Evolutionary conservation across 1,140 invertebrate species (phyloP).

Genomic region (Drosophila littoralis): DNA sequence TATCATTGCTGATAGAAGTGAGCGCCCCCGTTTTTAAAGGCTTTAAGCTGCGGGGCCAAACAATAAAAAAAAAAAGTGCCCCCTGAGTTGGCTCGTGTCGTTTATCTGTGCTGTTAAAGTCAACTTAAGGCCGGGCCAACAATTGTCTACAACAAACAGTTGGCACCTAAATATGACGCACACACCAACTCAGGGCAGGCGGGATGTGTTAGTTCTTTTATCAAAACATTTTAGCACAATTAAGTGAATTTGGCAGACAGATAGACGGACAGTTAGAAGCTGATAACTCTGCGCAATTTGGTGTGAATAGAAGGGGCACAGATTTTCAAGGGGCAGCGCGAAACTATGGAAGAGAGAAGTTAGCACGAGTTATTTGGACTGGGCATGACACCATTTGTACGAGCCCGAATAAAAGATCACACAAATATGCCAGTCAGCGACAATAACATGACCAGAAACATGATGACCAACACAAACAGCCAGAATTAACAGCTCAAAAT

Average conservation of each 20-base stretch:
- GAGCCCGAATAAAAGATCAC: not conserved
- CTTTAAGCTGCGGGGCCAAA: slow-evolving; percentile 34
- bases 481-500: slow-evolving; percentile 47
- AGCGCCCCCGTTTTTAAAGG: slow-evolving; percentile 14
- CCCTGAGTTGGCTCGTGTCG: slow-evolving; percentile 18
- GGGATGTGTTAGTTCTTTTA: slow-evolving; percentile 34
- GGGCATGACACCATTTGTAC: slow-evolving; percentile 40
- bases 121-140: slow-evolving; percentile 45
- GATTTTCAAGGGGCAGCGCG: not conserved
- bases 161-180: slow-evolving; percentile 35
- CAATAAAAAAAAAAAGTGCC: not conserved
- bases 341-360: slow-evolving; percentile 13
- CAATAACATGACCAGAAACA: slow-evolving; percentile 32
- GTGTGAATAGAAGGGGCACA: slow-evolving; percentile 7
- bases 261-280: not conserved
- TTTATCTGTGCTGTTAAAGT: slow-evolving; percentile 42
- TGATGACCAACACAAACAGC: slow-evolving; percentile 49
- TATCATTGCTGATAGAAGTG: slow-evolving; percentile 15
- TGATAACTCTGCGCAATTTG: slow-evolving; percentile 9
- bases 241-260: slow-evolving; percentile 35
- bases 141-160: slow-evolving; percentile 27
- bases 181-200: not conserved
- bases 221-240: slow-evolving; percentile 53
- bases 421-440: slow-evolving; percentile 29
- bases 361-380: slow-evolving; percentile 38